Base-by-base conservation (phyloP, 2,888 invertebrate genomes). In the Lasius platythorax region DNA sequence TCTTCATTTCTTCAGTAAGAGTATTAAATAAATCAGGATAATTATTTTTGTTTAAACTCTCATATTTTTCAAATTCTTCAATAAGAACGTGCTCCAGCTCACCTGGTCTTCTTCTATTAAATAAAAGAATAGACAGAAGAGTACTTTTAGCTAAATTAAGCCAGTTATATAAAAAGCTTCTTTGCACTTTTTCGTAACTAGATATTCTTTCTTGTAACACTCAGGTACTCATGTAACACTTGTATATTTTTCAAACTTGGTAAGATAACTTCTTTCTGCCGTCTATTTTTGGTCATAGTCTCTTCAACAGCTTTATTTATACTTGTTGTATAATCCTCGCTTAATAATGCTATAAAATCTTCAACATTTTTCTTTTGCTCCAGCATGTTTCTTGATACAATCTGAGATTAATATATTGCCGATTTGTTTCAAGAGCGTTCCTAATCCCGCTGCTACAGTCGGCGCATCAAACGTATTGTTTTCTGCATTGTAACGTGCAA, bases 241-340 rank as follows among this genome's bases (percentile, higher is more conserved):
- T 66, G 66, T 66, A 66, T 66, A 40, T 66, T 18, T 66, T 66
- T 33, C n/a, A 66, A 4, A 66, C 33, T 66, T 66, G 37, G 66
- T 37, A 66, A 66, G 33, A 23, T 23, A 23, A 66, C 15, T 66
- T 33, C 11, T 37, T 66, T 66, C 37, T 33, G 66, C 18, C 18
- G 18, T 37, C 33, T 66, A 40, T 66, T 66, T 66, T 28, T 66
- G 3, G 66, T 37, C 5, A 66, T 66, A 66, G 66, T 66, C 18
- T 66, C 66, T 66, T 66, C 66, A 33, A 66, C 66, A 66, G 66
- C 33, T 66, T 66, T 66, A 66, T 66, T 66, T 66, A 66, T 66
- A 15, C 66, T 66, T 66, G 66, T 66, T 66, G 66, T 66, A 66
- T 66, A 66, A 37, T 37, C 37, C 6, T 66, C 37, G 37, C 37